Percentiles rank a stretch among this genome's conserved stretches.
phyloP scores from a whole-genome alignment of 2,113 vertebrate species.

The Sarotherodon lohbergeri region DNA sequence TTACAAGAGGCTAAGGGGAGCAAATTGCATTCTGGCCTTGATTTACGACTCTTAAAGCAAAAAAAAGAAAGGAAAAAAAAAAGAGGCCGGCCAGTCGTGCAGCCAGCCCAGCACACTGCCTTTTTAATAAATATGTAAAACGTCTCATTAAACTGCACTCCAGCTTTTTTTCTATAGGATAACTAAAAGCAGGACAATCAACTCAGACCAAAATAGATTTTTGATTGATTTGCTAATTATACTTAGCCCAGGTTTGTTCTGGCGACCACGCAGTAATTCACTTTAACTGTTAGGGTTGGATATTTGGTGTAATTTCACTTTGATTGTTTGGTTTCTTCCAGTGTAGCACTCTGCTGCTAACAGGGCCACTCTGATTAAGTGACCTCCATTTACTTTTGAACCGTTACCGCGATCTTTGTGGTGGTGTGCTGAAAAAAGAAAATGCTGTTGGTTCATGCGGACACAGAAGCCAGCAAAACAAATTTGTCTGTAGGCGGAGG shows the following conservation, averaged over 20 bases:
- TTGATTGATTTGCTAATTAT: constrained; percentile 19
- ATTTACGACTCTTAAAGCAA: constrained; percentile 69
- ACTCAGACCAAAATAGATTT: background rate
- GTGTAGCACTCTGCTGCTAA: constrained; percentile 23
- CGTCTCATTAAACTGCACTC: constrained; percentile 15
- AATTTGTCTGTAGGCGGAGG: background rate
- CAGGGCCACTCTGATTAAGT: constrained; percentile 6
- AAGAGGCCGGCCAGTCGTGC: constrained; percentile 14
- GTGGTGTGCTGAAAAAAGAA: constrained; percentile 24
- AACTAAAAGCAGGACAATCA: background rate
- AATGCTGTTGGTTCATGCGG: background rate
- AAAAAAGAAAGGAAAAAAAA: constrained; percentile 15
- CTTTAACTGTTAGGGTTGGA: constrained; percentile 4
- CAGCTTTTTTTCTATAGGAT: background rate
- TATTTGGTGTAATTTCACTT: constrained; percentile 52
- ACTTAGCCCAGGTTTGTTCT: background rate
- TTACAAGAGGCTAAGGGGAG: constrained; percentile 78
- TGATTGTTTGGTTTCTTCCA: constrained; percentile 8
- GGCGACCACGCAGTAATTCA: background rate
- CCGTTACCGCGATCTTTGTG: constrained; percentile 25
- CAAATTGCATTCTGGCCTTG: constrained; percentile 71
- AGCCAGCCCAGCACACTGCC: constrained; percentile 16
- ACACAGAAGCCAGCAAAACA: constrained; percentile 8
- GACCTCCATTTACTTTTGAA: constrained; percentile 37
- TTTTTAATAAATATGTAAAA: constrained; percentile 64